Evolutionary conservation across 2,797 vertebrate species (phyloP).

Genomic region (Poecile montanus): DNA sequence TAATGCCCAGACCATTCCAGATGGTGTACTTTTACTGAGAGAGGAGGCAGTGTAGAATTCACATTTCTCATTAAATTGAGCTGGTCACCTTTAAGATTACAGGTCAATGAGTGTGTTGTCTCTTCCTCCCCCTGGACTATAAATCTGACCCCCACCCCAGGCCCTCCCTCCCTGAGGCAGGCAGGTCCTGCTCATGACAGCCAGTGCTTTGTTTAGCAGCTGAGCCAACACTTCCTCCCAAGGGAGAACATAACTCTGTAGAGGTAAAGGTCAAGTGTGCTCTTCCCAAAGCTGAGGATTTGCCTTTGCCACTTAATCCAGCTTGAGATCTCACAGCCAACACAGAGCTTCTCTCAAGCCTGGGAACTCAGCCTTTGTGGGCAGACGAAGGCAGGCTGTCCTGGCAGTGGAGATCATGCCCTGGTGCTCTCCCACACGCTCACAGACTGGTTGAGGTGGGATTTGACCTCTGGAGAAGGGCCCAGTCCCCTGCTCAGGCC

Average conservation of each 20-base stretch:
- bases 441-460: not conserved
- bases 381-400: not conserved
- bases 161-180: not conserved
- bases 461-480: not conserved
- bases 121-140: not conserved
- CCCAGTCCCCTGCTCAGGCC: not conserved
- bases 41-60: not conserved
- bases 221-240: slow-evolving; percentile 56
- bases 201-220: not conserved
- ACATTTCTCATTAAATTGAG: slow-evolving; percentile 25
- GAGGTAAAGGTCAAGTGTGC: slow-evolving; percentile 64
- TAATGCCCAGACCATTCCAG: not conserved
- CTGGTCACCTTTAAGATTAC: not conserved
- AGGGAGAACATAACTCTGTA: not conserved
- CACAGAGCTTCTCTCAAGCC: not conserved
- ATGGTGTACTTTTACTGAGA: not conserved
- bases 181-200: slow-evolving; percentile 25
- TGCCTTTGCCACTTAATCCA: slow-evolving; percentile 49
- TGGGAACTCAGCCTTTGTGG: not conserved
- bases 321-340: not conserved
- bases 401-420: not conserved
- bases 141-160: not conserved
- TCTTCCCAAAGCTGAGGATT: slow-evolving; percentile 62
- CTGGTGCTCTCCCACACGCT: not conserved
- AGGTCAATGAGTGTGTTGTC: not conserved